Percentiles rank a stretch among this genome's conserved stretches.
phyloP scores from a whole-genome alignment of 2,888 invertebrate species.

The Andrena marginata region DNA sequence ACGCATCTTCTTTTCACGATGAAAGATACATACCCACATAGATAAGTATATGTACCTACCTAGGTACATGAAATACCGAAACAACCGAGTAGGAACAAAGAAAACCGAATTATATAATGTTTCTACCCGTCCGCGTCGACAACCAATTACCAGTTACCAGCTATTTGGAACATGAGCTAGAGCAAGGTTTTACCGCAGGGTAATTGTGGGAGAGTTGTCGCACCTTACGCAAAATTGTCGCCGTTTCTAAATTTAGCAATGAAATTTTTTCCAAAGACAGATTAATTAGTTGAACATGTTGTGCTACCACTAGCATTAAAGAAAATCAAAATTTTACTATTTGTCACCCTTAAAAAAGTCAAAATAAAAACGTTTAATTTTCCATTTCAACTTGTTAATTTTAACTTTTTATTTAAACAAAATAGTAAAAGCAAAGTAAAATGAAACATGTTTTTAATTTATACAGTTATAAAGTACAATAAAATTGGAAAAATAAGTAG shows the following conservation, averaged over 20 bases:
- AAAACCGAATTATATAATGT: neutral
- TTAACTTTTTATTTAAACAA: neutral
- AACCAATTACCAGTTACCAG: neutral
- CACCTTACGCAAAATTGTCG: no score
- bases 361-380: no score
- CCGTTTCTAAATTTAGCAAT: no score
- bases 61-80: neutral
- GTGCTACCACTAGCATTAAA: no score
- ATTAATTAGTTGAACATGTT: no score
- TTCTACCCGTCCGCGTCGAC: neutral
- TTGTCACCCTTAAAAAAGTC: no score
- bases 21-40: conserved; percentile 50
- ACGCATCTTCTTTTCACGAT: conserved; percentile 63
- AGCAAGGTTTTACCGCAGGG: no score
- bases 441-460: neutral
- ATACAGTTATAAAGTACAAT: neutral
- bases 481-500: neutral
- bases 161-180: no score
- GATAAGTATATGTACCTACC: neutral
- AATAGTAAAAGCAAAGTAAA: neutral
- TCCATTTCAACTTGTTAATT: neutral
- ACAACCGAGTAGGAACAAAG: neutral
- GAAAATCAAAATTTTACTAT: no score
- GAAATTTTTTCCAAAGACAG: no score
- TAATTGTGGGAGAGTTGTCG: no score